phyloP scores from a whole-genome alignment of 2,113 vertebrate genomes.

The Chaetodon auriga region DNA sequence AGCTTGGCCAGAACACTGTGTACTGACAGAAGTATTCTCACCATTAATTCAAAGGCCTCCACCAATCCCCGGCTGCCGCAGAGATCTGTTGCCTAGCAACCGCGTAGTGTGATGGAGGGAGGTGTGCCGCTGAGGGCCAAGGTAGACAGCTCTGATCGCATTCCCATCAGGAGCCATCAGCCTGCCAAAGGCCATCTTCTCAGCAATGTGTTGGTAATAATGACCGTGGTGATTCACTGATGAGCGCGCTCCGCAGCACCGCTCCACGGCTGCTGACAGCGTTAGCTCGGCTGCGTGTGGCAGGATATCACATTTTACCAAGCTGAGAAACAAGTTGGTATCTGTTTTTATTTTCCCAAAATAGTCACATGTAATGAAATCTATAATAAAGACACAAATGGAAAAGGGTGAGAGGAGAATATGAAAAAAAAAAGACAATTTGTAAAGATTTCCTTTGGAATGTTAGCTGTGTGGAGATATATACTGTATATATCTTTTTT shows the following conservation, averaged over 20 bases:
- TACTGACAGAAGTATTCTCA: slow-evolving; percentile 76
- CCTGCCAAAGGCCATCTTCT: slow-evolving; percentile 65
- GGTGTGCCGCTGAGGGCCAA: slow-evolving; percentile 64
- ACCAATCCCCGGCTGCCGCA: slow-evolving; percentile 80
- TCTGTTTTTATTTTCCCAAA: slow-evolving; percentile 72
- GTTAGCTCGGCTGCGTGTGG: slow-evolving; percentile 18
- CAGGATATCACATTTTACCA: slow-evolving; percentile 42
- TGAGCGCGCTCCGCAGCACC: slow-evolving; percentile 28
- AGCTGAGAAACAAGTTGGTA: slow-evolving; percentile 32
- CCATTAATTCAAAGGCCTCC: slow-evolving; percentile 76
- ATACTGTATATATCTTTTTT: background rate
- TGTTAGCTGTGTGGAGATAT: slow-evolving; percentile 36
- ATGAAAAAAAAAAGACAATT: slow-evolving; percentile 34
- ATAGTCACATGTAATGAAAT: slow-evolving; percentile 54
- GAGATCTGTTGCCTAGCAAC: slow-evolving; percentile 92
- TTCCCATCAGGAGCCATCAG: slow-evolving; percentile 66
- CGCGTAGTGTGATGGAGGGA: slow-evolving; percentile 72
- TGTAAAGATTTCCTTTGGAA: slow-evolving; percentile 61
- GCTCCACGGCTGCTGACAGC: background rate
- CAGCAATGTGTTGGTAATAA: slow-evolving; percentile 57
- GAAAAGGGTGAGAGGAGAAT: slow-evolving; percentile 24
- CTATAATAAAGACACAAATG: slow-evolving; percentile 31
- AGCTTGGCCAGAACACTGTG: slow-evolving; percentile 65
- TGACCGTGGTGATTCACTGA: slow-evolving; percentile 36
- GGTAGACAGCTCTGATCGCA: slow-evolving; percentile 74